A percentile compares a stretch with the other conserved stretches of the same genome.
These are phyloP conservation scores for Aldabrachelys gigantea DNA, from an alignment of 2,113 vertebrate genomes.

Conservation along the genomic window DNA sequence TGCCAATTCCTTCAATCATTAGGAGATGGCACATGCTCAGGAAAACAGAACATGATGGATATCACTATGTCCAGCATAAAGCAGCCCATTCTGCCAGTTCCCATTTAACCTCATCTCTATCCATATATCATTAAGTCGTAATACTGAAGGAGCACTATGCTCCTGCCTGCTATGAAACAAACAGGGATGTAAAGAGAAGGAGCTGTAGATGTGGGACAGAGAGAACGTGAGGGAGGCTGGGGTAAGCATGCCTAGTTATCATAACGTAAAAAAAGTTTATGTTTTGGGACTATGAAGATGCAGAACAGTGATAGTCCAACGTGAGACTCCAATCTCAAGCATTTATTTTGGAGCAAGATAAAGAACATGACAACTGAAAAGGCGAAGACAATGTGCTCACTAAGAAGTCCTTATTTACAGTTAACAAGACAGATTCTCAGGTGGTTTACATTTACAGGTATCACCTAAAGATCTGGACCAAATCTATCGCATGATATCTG, in stretches of 20 bases:
- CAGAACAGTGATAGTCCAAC: neutral
- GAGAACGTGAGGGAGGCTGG: neutral
- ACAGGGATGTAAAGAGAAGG: neutral
- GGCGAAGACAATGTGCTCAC: conserved; percentile 15
- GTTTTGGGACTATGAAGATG: neutral
- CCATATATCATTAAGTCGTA: neutral
- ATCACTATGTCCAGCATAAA: neutral
- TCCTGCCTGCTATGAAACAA: neutral
- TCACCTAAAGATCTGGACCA: neutral
- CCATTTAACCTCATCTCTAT: neutral
- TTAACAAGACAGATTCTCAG: neutral
- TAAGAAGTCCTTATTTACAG: conserved; percentile 26
- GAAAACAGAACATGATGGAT: neutral
- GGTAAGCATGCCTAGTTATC: neutral
- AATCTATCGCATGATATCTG: neutral
- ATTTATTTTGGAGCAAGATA: neutral
- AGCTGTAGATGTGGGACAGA: neutral
- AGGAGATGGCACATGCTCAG: fast-evolving
- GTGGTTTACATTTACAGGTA: neutral
- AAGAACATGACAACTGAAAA: conserved; percentile 17
- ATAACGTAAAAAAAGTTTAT: neutral
- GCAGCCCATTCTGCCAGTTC: neutral
- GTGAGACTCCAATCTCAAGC: neutral
- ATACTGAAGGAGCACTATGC: neutral
- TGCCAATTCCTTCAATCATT: neutral